Conservation (phyloP, 2,113 vertebrate genomes). For the Gulo gulo region DNA sequence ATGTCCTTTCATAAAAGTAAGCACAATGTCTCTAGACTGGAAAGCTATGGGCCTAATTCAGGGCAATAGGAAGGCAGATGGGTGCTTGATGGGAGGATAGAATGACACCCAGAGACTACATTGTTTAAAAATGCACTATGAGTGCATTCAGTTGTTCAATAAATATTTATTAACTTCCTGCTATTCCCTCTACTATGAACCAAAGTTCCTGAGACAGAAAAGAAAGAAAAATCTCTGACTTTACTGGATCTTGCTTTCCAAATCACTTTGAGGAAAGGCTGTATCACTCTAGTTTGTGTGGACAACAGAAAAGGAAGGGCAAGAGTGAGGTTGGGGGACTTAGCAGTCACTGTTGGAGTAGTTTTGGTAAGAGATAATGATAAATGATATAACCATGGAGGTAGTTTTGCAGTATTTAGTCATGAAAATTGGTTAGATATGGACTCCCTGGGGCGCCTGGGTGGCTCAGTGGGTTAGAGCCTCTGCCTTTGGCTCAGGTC, state of each 20-base stretch:
- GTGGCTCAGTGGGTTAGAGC: no score
- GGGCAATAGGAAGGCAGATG: not conserved
- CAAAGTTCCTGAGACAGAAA: not conserved
- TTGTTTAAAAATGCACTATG: not conserved
- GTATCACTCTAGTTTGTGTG: not conserved
- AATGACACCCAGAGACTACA: not conserved
- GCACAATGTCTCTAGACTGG: not conserved
- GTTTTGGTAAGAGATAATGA: not conserved
- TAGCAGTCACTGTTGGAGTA: not conserved
- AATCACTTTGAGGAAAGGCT: not conserved
- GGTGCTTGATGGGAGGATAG: not conserved
- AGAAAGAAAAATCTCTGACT: not conserved
- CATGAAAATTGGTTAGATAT: not conserved
- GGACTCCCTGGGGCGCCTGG: not conserved
- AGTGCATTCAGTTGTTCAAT: not conserved
- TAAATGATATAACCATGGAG: not conserved
- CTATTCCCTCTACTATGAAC: not conserved
- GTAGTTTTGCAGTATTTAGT: not conserved
- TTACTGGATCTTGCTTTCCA: not conserved
- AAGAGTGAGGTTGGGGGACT: not conserved
- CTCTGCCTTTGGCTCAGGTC: no score
- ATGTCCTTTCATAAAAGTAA: not conserved
- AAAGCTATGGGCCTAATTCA: not conserved
- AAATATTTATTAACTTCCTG: not conserved
- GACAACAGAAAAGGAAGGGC: not conserved